A percentile compares a stretch with the other conserved stretches of the same genome.
Conservation (phyloP, 2,888 invertebrate species). For the Nomada ferruginata region DNA sequence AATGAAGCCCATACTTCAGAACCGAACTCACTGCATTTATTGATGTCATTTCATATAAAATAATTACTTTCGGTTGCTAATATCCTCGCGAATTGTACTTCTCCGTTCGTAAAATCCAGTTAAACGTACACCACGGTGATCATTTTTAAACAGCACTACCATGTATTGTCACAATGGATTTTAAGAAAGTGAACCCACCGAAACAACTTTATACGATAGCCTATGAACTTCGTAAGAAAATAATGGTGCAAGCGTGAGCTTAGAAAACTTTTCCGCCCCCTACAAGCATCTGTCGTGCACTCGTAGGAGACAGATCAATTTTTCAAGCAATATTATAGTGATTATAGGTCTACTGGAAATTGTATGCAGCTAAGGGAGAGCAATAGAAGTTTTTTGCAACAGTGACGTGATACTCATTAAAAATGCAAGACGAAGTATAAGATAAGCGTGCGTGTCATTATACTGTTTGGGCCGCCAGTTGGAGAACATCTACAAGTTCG, state of each 20-base stretch:
- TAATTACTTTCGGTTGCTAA: background rate
- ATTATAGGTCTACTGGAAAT: constrained; percentile 1
- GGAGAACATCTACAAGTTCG: background rate
- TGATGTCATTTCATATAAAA: background rate
- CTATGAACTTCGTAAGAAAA: background rate
- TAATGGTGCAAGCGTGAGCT: no score
- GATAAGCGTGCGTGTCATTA: background rate
- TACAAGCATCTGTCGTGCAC: no score
- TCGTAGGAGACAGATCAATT: no score
- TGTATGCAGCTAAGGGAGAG: background rate
- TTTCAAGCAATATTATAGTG: background rate
- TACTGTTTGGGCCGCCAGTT: background rate
- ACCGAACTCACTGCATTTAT: constrained; percentile 27
- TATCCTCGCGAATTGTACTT: no score
- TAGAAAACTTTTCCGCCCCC: no score
- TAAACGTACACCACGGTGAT: no score
- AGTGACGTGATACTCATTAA: constrained; percentile 12
- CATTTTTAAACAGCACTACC: no score
- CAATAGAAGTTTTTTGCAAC: no score
- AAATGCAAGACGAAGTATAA: background rate
- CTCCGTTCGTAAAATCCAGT: background rate
- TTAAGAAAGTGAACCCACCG: background rate
- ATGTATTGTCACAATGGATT: no score
- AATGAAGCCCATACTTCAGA: constrained; percentile 47
- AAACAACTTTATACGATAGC: background rate